Conservation (phyloP, 2,888 invertebrate genomes). For the Peribatodes rhomboidaria region DNA sequence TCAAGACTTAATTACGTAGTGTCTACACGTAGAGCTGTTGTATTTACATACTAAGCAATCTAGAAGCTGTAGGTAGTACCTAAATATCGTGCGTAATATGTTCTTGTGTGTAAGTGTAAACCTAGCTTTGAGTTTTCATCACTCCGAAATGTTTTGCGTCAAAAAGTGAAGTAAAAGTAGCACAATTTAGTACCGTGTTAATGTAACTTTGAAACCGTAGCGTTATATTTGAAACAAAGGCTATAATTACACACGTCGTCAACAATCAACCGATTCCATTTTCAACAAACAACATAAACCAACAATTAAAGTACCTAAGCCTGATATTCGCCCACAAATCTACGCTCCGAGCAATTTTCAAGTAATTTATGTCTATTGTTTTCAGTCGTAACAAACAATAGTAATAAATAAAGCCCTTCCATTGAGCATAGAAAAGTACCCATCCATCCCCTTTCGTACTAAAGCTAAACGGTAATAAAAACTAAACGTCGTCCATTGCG, state of each 20-base stretch:
- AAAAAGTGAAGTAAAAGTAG: too few relatives aligned
- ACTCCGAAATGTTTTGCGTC: too few relatives aligned
- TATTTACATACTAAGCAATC: slow-evolving; percentile 7
- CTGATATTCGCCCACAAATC: slow-evolving; percentile 42
- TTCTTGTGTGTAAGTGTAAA: too few relatives aligned
- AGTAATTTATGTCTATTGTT: slow-evolving; percentile 50
- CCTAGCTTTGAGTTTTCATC: too few relatives aligned
- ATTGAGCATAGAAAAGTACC: slow-evolving; percentile 61
- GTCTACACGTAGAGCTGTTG: slow-evolving; percentile 27
- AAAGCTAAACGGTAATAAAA: slow-evolving; percentile 68
- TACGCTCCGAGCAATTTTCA: slow-evolving; percentile 46
- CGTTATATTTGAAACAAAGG: not conserved
- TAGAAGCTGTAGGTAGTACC: not conserved
- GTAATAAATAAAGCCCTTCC: slow-evolving; percentile 64
- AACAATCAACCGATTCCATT: slow-evolving; percentile 18
- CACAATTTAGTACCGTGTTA: too few relatives aligned
- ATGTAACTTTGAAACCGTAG: not conserved
- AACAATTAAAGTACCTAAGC: slow-evolving; percentile 36
- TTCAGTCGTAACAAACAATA: slow-evolving; percentile 56
- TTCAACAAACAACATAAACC: slow-evolving; percentile 20
- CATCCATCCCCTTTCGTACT: slow-evolving; percentile 62
- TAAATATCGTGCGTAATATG: too few relatives aligned
- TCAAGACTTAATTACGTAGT: slow-evolving; percentile 38
- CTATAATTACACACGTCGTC: slow-evolving; percentile 13
- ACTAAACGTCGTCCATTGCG: slow-evolving; percentile 70